phyloP scores from a whole-genome alignment of 2,113 vertebrate genomes.

The Crotalus helleri region DNA sequence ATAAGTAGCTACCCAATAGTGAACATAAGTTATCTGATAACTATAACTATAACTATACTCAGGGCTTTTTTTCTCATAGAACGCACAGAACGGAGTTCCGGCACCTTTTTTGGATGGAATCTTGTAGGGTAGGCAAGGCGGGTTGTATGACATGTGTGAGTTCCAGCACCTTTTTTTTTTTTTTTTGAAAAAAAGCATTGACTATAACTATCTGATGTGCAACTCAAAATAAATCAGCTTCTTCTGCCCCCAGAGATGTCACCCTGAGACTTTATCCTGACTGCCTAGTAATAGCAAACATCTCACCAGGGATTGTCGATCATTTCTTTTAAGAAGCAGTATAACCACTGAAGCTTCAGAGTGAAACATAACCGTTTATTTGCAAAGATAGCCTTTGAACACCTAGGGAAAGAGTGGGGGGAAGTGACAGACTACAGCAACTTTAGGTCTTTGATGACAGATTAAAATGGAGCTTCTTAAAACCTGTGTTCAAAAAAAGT shows the following conservation, averaged over 20 bases:
- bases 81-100: no score
- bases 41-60: no score
- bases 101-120: no score
- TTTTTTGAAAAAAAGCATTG: no score
- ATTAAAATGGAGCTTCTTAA: conserved; percentile 62
- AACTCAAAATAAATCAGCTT: background rate
- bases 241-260: background rate
- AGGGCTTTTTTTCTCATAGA: no score
- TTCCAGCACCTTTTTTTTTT: no score
- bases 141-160: no score
- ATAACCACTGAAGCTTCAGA: conserved; percentile 16
- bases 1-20: background rate
- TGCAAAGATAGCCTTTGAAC: conserved; percentile 26
- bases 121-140: no score
- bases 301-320: background rate
- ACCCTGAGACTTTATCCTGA: background rate
- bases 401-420: conserved; percentile 31
- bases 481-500: conserved; percentile 43
- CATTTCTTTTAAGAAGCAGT: background rate
- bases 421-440: conserved; percentile 49
- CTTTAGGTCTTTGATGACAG: conserved; percentile 55
- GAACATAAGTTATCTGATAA: background rate
- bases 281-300: background rate
- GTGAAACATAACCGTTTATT: background rate
- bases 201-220: background rate